Base-by-base conservation (phyloP, 2,113 vertebrate genomes). In the Gobius niger region DNA sequence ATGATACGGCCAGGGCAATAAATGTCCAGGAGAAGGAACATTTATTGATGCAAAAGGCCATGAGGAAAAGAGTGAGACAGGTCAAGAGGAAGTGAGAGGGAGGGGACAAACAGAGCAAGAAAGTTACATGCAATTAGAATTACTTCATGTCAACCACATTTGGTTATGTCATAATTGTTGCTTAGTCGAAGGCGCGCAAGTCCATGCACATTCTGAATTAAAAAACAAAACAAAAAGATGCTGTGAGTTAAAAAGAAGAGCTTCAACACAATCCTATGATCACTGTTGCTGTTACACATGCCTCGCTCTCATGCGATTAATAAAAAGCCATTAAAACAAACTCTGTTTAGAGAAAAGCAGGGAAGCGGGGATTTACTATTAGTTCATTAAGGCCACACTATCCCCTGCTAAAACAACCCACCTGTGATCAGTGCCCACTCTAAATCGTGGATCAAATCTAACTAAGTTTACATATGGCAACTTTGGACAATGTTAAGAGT, bases 101-200 rank as follows among this genome's bases (percentile, higher is more conserved):
- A 81, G 72, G 52, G 75, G 81, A 85, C 34, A 82, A 85, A 90
- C 49, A 84, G 88, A 85, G 87, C 87, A 83, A 93, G 82, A 93
- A 89, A 93, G 92, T 94, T 90, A 98, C 96, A 96, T 98, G 96
- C 96, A 90, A 96, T 97, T 98, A 97, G 90, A 90, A 92, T 92
- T 91, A 91, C 81, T 89, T 90, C 88, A 91, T 78, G 88, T 93
- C 76, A 56, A 75, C 75, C 80, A 92, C 80, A 88, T 88, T 85
- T 77, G 78, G 86, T 90, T 88, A 87, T 69, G 67, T 88, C 81
- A 88, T 76, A 85, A 78, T 78, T 75, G 67, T 59, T 62, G 87
- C 69, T 84, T 82, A 77, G 84, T 76, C 72, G 87, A 44, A 75
- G 68, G 67, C 64, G 81, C 64, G 40, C 47, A 47, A 47, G 65